Percentiles rank a stretch among this genome's conserved stretches.
These are phyloP conservation scores for Plectropomus leopardus DNA, from an alignment of 2,113 vertebrate species.

Conservation along the genomic window DNA sequence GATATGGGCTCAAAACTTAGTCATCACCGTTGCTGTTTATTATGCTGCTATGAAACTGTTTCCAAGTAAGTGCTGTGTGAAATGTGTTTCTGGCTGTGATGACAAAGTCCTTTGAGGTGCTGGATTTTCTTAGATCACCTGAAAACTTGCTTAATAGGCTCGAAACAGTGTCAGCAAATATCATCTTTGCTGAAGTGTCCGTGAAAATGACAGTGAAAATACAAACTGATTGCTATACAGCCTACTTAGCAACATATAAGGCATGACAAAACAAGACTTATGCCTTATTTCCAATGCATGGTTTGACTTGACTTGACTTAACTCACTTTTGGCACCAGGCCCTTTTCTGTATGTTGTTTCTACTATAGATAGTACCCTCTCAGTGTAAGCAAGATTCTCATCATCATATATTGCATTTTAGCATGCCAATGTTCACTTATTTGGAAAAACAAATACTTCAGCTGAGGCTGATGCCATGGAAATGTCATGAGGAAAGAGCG, in stretches of 20 bases:
- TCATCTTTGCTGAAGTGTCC: too few relatives aligned
- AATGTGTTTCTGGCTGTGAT: conserved; percentile 26
- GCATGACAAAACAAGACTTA: background rate
- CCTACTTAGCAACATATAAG: background rate
- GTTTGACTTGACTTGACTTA: too few relatives aligned
- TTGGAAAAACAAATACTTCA: background rate
- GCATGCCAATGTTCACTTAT: too few relatives aligned
- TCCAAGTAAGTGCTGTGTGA: conserved; percentile 21
- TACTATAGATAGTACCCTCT: too few relatives aligned
- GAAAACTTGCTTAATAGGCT: conserved; percentile 1
- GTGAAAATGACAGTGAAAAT: background rate
- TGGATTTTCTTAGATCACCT: conserved; percentile 3
- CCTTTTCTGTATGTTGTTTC: too few relatives aligned
- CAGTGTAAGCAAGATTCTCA: too few relatives aligned
- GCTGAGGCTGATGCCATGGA: background rate
- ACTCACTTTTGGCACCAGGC: too few relatives aligned
- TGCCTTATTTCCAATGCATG: too few relatives aligned
- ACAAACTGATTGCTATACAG: background rate
- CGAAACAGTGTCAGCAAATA: background rate
- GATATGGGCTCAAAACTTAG: background rate
- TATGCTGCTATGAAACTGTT: conserved; percentile 39
- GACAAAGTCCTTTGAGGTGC: conserved; percentile 6
- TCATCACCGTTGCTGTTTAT: conserved; percentile 29
- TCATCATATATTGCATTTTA: background rate
- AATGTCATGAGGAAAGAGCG: background rate